Evolutionary conservation across 2,113 vertebrate species (phyloP), one percentile per base, ranked within the genome.

Genomic region (Agapornis roseicollis): DNA sequence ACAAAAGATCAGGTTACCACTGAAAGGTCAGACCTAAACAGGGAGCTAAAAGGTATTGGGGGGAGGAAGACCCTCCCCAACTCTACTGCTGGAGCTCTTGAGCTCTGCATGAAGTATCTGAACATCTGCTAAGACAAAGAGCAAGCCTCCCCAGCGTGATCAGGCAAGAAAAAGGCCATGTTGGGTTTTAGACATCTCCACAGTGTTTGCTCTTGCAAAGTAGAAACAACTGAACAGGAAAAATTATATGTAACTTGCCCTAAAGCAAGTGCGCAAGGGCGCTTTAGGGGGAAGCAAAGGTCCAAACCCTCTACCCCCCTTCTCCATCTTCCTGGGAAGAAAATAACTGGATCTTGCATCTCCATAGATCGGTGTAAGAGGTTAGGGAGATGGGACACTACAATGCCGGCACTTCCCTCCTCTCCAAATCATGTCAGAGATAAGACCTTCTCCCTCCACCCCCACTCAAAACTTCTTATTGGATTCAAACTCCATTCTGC

Each of bases 381-480:
- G 12, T 76, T 23, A 50, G 46, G 35, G 55, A 61, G 22, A 52
- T 23, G 16, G 19, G 28, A 71, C 15, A 20, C 33, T 7, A 46
- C 22, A 90, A n/a, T 0, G 5, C 6, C 31, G 49, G 20, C 42
- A 28, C n/a, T 53, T 25, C 17, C 15, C 70, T 61, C 37, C 27
- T 84, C 23, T 19, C 20, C 37, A 70, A 7, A 64, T 18, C 2
- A 2, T 9, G 46, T 25, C 44, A 86, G 49, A 88, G 27, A 65
- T 2, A 29, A n/a, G 28, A 69, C 8, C 3, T 41, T 46, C 23
- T n/a, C 4, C 5, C 4, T 11, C 13, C 4, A 1, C 4, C 31
- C 24, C 13, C 13, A 1, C 13, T 9, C 24, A 83, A 56, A 92
- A 80, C 20, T 25, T 15, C 33, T 65, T 19, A 14, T 12, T 63